Percentiles rank a stretch among this genome's conserved stretches.
phyloP scores from a whole-genome alignment of 1,140 invertebrate genomes.

The Drosophila sulfurigaster region DNA sequence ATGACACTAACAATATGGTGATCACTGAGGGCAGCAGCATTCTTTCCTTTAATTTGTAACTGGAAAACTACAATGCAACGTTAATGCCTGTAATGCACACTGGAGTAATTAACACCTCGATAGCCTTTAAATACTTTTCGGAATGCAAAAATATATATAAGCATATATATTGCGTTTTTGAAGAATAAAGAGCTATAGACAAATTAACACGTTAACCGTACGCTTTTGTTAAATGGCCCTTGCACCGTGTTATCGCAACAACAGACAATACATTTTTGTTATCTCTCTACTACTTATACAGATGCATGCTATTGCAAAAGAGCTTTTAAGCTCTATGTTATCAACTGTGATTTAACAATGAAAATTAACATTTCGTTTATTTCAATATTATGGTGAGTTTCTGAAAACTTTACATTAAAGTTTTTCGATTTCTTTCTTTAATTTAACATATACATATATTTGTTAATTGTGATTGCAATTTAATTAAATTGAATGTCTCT shows the following conservation, averaged over 20 bases:
- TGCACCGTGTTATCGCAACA: slow-evolving; percentile 23
- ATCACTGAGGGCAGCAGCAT: slow-evolving; percentile 45
- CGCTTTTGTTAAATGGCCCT: neutral
- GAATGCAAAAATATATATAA: neutral
- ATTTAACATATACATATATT: slow-evolving; percentile 33
- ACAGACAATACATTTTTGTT: slow-evolving; percentile 18
- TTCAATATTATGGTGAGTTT: slow-evolving; percentile 63
- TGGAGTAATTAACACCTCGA: neutral
- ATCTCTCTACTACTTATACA: neutral
- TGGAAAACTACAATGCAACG: neutral
- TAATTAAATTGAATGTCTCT: slow-evolving; percentile 53
- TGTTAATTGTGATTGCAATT: slow-evolving; percentile 60
- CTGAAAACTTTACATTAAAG: slow-evolving; percentile 70
- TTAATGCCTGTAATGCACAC: neutral
- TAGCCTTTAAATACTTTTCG: neutral
- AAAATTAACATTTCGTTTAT: slow-evolving; percentile 66
- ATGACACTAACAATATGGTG: slow-evolving; percentile 15
- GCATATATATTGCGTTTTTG: neutral
- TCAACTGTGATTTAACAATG: slow-evolving; percentile 28
- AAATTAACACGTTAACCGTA: neutral
- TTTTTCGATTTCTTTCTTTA: slow-evolving; percentile 32
- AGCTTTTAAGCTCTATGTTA: slow-evolving; percentile 27
- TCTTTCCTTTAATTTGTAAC: slow-evolving; percentile 14
- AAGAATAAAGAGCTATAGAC: slow-evolving; percentile 28
- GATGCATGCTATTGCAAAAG: neutral